These are phyloP conservation scores for Pteropus alecto DNA, from an alignment of 2,113 vertebrate species.

Conservation along the genomic window DNA sequence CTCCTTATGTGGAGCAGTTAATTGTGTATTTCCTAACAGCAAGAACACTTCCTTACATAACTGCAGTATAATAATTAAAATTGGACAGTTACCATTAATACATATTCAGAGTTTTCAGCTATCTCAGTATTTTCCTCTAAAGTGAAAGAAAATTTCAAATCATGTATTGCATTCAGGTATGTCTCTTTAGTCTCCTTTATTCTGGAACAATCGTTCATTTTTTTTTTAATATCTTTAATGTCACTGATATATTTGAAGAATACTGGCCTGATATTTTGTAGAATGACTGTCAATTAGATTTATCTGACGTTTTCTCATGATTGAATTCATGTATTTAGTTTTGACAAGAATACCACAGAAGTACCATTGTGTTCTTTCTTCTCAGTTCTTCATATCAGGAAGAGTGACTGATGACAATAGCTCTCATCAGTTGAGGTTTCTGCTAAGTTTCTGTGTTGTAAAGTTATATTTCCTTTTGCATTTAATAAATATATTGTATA, in stretches of 20 bases:
- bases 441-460: not conserved
- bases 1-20: not conserved
- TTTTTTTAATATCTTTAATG: not conserved
- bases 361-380: not conserved
- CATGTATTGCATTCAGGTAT: not conserved
- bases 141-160: not conserved
- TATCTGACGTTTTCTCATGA: not conserved
- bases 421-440: not conserved
- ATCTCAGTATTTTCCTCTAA: not conserved
- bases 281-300: not conserved
- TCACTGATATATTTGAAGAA: not conserved
- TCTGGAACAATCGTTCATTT: not conserved
- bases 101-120: not conserved
- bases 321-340: not conserved
- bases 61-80: not conserved
- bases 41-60: not conserved
- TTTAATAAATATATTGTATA: not conserved
- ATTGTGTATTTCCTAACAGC: not conserved
- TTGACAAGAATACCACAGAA: not conserved
- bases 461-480: not conserved
- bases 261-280: not conserved
- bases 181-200: not conserved
- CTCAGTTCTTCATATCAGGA: not conserved
- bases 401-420: not conserved
- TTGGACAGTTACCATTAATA: not conserved